Percentiles rank a stretch among this genome's conserved stretches.
These are phyloP conservation scores for Omphaloscelis lunosa DNA, from an alignment of 2,888 invertebrate species.

Conservation along the genomic window DNA sequence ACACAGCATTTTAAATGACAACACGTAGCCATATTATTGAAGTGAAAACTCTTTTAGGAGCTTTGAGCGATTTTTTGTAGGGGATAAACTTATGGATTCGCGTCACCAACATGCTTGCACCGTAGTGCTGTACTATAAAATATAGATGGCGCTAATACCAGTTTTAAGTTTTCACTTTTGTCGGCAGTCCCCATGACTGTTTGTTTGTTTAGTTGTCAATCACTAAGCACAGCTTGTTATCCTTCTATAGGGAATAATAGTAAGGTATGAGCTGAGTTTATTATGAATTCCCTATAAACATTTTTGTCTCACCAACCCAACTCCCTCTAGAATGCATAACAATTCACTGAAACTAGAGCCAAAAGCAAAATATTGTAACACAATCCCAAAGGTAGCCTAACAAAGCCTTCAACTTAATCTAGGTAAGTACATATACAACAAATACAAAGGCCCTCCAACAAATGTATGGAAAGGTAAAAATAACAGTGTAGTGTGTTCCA, in stretches of 20 bases:
- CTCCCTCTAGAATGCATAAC: constrained; percentile 9
- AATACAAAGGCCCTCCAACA: constrained; percentile 20
- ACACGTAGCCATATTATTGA: neutral
- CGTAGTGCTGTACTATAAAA: too few species aligned
- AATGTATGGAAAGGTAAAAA: constrained; percentile 53
- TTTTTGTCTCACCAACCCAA: constrained; percentile 4
- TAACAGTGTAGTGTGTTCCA: constrained; percentile 57
- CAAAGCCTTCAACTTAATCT: constrained; percentile 34
- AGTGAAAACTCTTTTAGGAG: too few species aligned
- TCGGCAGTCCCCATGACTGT: too few species aligned
- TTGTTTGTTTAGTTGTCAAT: neutral
- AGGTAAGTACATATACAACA: constrained; percentile 20
- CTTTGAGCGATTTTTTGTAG: too few species aligned
- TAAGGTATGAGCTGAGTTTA: neutral
- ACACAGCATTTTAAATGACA: neutral
- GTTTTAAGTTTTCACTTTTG: too few species aligned
- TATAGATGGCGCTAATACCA: too few species aligned
- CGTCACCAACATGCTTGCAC: too few species aligned
- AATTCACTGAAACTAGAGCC: constrained; percentile 13
- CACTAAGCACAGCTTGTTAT: neutral
- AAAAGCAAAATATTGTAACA: constrained; percentile 20
- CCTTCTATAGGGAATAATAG: neutral
- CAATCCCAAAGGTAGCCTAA: constrained; percentile 30
- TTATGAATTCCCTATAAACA: constrained; percentile 6
- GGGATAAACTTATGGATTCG: too few species aligned